Evolutionary conservation across 2,888 invertebrate genomes (phyloP).

Genomic region (Andrena chrysosceles): DNA sequence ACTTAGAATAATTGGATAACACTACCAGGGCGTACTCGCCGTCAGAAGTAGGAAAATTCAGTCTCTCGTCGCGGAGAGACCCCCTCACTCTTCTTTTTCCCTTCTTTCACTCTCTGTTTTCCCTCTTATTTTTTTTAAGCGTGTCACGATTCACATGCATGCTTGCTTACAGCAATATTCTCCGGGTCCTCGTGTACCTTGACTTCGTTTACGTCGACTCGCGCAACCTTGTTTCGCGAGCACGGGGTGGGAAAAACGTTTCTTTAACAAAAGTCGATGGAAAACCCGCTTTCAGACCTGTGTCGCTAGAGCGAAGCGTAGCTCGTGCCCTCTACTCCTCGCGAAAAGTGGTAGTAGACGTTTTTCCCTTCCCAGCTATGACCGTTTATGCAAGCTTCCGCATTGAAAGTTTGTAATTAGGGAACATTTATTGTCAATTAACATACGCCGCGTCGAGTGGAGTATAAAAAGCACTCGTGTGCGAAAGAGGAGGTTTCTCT

Average conservation of each 20-base stretch:
- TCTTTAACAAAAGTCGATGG: neutral
- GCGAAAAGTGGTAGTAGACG: neutral
- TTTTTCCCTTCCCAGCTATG: no score
- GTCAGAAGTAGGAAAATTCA: conserved; percentile 70
- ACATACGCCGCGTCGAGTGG: neutral
- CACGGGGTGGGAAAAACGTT: neutral
- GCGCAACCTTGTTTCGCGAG: neutral
- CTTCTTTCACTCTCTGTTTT: neutral
- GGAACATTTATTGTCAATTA: neutral
- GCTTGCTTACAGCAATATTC: conserved; percentile 21
- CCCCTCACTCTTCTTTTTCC: conserved; percentile 16
- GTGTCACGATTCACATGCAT: conserved; percentile 52
- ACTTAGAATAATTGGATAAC: conserved; percentile 85
- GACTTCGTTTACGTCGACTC: conserved; percentile 17
- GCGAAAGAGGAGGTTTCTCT: conserved; percentile 34
- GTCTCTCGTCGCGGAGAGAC: conserved; percentile 50
- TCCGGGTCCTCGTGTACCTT: conserved; percentile 5
- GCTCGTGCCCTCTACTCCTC: neutral
- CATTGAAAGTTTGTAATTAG: no score
- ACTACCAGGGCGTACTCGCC: conserved; percentile 73
- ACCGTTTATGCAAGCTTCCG: no score
- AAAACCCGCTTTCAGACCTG: neutral
- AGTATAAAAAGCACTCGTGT: neutral
- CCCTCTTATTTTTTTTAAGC: conserved; percentile 38
- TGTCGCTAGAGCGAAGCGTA: neutral